phyloP scores from a whole-genome alignment of 2,113 vertebrate genomes.

The Spheniscus mendiculus region DNA sequence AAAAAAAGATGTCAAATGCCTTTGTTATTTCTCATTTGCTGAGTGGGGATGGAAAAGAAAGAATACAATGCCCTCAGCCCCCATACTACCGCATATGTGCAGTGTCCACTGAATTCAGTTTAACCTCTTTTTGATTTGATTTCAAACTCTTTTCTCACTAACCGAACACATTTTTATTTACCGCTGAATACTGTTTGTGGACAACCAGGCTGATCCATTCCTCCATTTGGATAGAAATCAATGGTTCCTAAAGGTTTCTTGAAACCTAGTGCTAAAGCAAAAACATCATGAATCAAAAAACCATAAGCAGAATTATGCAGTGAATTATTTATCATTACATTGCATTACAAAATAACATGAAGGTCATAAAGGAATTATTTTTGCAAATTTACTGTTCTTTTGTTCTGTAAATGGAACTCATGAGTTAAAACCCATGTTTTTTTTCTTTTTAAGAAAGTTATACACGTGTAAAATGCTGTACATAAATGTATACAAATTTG shows the following conservation, averaged over 20 bases:
- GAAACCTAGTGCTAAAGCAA: slow-evolving; percentile 78
- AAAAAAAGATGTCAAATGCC: not conserved
- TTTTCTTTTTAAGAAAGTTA: not conserved
- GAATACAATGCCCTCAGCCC: not conserved
- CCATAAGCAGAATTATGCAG: not conserved
- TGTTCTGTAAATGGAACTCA: not conserved
- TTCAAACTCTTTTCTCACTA: not conserved
- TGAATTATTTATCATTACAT: not conserved
- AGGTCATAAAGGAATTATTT: not conserved
- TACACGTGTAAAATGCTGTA: not conserved
- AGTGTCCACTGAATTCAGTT: not conserved
- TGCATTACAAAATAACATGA: not conserved
- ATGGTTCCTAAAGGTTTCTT: slow-evolving; percentile 84
- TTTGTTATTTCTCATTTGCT: not conserved
- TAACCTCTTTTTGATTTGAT: not conserved
- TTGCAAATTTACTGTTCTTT: not conserved
- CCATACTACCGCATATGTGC: not conserved
- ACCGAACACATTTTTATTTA: slow-evolving; percentile 50
- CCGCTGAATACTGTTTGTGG: slow-evolving; percentile 85
- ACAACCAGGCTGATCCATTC: slow-evolving; percentile 88
- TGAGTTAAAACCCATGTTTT: not conserved
- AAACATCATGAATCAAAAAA: not conserved
- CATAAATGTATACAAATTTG: not conserved
- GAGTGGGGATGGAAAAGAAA: not conserved
- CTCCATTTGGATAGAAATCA: slow-evolving; percentile 92